Evolutionary conservation across 2,888 invertebrate species (phyloP), one percentile per base, ranked within the genome.

Genomic region (Patella ulyssiponensis): DNA sequence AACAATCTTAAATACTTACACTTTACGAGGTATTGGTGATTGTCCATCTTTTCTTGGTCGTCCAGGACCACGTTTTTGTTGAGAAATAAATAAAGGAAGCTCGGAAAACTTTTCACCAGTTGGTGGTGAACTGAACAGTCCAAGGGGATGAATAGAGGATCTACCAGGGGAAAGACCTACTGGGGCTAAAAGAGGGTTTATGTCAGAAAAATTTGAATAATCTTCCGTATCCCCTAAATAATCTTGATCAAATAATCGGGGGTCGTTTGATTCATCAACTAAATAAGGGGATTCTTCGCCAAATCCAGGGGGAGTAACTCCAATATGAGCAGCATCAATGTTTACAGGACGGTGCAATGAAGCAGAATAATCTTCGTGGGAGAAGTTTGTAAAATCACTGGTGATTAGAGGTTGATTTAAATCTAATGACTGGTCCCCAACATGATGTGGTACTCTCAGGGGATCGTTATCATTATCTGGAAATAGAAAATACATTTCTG

Each of bases 21-120:
- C 71, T 80, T 81, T 84, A 73, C 79, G 79, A 27, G 79, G 77
- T 51, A 80, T 76, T n/a, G 83, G 81, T 4, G 87, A 87, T 77
- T 83, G 80, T 79, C 95, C 94, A 91, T 96, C 96, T 88, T 96
- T 95, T 81, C 96, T 93, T 15, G 96, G 96, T 86, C 96, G 93
- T 17, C 96, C 96, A 23, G 96, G 95, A 73, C 96, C 96, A 82
- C 96, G 93, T 83, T 95, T 94, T 82, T 71, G 70, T 44, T 44
- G 44, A 44, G 44, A 44, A 2, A 71, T 75, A 71, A 58, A 77
- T 14, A 71, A 58, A 17, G 54, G 15, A 64, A 70, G 71, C 51
- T 71, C 77, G 27, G 73, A 33, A 33, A 69, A 53, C 51, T 69
- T 54, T 3, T 58, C 20, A 44, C 54, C 52, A 44, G 64, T 52